A percentile compares a stretch with the other conserved stretches of the same genome.
phyloP scores from a whole-genome alignment of 2,797 vertebrate genomes.

The Mareca penelope region DNA sequence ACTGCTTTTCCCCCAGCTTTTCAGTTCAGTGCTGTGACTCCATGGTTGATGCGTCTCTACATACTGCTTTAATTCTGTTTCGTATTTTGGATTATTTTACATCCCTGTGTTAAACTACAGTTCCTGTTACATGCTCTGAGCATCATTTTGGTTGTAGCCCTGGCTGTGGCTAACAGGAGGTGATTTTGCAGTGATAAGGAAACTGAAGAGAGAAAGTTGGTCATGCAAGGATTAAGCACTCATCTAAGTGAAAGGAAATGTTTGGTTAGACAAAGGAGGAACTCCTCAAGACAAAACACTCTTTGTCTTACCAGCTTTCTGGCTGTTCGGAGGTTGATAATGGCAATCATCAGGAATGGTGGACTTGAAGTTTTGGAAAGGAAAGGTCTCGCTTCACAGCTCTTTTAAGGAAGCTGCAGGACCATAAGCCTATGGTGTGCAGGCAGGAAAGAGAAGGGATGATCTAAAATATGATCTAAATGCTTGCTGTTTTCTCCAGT shows the following conservation, averaged over 20 bases:
- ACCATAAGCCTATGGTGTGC: not conserved
- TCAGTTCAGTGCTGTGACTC: not conserved
- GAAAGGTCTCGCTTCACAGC: not conserved
- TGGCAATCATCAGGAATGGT: not conserved
- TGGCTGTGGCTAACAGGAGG: not conserved
- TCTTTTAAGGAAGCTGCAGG: not conserved
- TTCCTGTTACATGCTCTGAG: not conserved
- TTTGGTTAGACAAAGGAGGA: not conserved
- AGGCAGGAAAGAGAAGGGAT: not conserved
- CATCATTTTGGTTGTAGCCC: not conserved
- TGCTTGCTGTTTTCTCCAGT: not conserved
- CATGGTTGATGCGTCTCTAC: not conserved
- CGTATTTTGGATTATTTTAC: not conserved
- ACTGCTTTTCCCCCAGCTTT: not conserved
- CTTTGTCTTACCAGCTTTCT: not conserved
- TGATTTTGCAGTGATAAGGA: not conserved
- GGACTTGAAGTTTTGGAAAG: not conserved
- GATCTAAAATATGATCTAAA: rapidly evolving
- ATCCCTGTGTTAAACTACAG: not conserved
- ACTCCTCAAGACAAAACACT: not conserved
- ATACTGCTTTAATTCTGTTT: not conserved
- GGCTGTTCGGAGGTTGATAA: not conserved
- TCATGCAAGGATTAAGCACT: not conserved
- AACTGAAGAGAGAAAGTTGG: not conserved
- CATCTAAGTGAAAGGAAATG: not conserved